Evolutionary conservation across 2,113 vertebrate genomes (phyloP).

Genomic region (Aplodontia rufa): DNA sequence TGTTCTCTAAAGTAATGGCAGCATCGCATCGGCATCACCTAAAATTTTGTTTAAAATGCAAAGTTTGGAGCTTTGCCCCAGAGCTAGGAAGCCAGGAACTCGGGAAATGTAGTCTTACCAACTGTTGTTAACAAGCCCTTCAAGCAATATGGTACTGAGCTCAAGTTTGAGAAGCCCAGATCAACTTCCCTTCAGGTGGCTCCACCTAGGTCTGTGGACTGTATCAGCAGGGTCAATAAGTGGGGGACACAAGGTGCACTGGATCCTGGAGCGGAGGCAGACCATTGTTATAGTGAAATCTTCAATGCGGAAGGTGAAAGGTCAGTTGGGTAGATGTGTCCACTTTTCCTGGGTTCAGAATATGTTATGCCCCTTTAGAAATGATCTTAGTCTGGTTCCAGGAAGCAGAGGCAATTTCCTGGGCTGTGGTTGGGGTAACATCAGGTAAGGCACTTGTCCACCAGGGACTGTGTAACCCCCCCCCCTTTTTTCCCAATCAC

Average conservation of each 20-base stretch:
- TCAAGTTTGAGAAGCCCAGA: not conserved
- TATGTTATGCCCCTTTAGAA: not conserved
- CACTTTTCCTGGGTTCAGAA: not conserved
- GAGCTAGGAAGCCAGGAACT: not conserved
- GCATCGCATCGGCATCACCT: not conserved
- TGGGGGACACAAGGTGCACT: not conserved
- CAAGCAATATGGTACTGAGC: not conserved
- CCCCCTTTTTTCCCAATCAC: not conserved
- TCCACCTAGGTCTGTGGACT: not conserved
- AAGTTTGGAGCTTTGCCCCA: not conserved
- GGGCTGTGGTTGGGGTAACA: too few species aligned
- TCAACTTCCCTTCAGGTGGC: not conserved
- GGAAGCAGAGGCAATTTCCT: not conserved
- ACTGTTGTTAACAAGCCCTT: not conserved
- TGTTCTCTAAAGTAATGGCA: not conserved
- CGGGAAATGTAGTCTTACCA: not conserved
- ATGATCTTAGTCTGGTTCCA: not conserved
- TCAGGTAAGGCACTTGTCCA: not conserved
- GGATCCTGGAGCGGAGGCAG: not conserved
- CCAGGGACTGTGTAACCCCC: not conserved
- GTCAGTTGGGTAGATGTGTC: not conserved
- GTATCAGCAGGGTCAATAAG: not conserved
- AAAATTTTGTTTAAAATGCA: conserved; percentile 20
- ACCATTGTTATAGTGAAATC: not conserved
- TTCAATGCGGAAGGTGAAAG: not conserved